Evolutionary conservation across 2,888 invertebrate genomes (phyloP).

Genomic region (Eudasyphora cyanicolor): DNA sequence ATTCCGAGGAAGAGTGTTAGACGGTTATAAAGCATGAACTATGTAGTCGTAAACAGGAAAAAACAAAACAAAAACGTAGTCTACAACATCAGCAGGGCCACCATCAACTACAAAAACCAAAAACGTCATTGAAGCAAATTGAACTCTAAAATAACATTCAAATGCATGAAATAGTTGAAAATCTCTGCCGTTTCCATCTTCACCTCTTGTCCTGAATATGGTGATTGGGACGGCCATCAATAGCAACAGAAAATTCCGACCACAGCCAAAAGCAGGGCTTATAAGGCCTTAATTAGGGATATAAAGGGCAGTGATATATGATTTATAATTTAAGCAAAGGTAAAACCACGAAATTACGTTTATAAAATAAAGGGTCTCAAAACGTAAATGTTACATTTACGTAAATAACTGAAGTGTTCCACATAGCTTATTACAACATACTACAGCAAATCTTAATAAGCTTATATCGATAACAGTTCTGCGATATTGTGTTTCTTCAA

Average conservation of each 20-base stretch:
- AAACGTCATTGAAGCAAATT: slow-evolving; percentile 31
- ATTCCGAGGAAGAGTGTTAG: slow-evolving; percentile 15
- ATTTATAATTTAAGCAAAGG: too few relatives aligned
- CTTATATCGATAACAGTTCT: too few relatives aligned
- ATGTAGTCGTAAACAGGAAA: slow-evolving; percentile 13
- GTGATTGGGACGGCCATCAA: slow-evolving; percentile 11
- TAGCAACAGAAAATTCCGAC: background rate
- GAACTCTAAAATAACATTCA: slow-evolving; percentile 49
- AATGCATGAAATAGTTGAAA: slow-evolving; percentile 29
- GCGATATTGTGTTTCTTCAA: too few relatives aligned
- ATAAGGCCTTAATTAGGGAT: background rate
- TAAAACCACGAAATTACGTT: too few relatives aligned
- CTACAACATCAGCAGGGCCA: background rate
- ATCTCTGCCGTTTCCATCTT: too few relatives aligned
- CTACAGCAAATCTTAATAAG: too few relatives aligned
- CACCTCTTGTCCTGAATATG: background rate
- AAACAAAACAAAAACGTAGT: background rate
- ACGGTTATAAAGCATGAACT: slow-evolving; percentile 8
- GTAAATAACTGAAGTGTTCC: too few relatives aligned
- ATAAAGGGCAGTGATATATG: too few relatives aligned
- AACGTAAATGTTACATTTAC: too few relatives aligned
- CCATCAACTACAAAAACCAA: slow-evolving; percentile 22
- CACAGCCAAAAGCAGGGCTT: background rate
- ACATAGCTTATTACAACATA: too few relatives aligned
- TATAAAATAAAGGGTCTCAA: too few relatives aligned